Conservation (phyloP, 2,113 vertebrate species). For the Corydoras sp. region DNA sequence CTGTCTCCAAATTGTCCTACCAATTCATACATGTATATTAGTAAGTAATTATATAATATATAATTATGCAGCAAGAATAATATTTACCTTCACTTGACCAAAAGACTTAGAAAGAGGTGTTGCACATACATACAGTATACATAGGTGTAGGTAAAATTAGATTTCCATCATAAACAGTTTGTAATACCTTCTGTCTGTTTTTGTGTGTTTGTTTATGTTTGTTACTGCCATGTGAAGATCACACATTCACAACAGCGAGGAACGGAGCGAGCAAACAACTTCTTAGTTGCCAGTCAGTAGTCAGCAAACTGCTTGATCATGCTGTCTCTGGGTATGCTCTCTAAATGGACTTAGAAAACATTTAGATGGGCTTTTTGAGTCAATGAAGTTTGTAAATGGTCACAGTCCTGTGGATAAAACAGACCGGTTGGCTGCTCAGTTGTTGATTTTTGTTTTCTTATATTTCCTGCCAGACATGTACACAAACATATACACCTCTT, state of each 20-base stretch:
- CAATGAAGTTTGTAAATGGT: slow-evolving; percentile 15
- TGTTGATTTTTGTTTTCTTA: slow-evolving; percentile 1
- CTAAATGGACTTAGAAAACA: slow-evolving; percentile 1
- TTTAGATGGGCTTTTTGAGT: slow-evolving; percentile 32
- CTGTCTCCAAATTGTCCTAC: too few relatives aligned
- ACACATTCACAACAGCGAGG: slow-evolving; percentile 73
- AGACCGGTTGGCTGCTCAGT: slow-evolving; percentile 11
- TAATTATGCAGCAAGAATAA: too few relatives aligned
- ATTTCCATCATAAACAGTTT: too few relatives aligned
- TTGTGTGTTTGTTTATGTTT: slow-evolving; percentile 26
- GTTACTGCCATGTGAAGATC: slow-evolving; percentile 53
- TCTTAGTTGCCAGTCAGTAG: slow-evolving; percentile 58
- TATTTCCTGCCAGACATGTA: slow-evolving; percentile 19
- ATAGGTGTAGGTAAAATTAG: too few relatives aligned
- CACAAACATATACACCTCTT: slow-evolving; percentile 41
- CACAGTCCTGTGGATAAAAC: slow-evolving; percentile 29
- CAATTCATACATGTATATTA: too few relatives aligned
- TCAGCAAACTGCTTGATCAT: slow-evolving; percentile 15
- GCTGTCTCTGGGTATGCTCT: slow-evolving; percentile 1
- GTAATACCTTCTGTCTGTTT: background rate
- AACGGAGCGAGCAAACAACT: slow-evolving; percentile 73
- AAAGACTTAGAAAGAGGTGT: too few relatives aligned
- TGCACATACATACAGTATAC: too few relatives aligned
- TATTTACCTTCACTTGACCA: too few relatives aligned
- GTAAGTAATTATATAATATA: too few relatives aligned